Conservation (phyloP, 2,113 vertebrate species). For the Oryzias javanicus region DNA sequence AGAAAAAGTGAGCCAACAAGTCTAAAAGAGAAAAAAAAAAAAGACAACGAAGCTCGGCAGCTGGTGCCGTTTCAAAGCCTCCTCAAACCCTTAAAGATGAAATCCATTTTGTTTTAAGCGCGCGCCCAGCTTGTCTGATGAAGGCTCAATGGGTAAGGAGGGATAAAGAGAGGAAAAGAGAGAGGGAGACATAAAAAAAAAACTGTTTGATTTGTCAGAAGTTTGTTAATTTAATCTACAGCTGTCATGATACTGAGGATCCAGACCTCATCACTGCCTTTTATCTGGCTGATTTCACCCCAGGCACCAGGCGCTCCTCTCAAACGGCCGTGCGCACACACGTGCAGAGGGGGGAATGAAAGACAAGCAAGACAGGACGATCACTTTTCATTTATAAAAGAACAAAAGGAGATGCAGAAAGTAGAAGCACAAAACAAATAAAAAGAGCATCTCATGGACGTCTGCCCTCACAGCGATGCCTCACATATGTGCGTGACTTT, state of each 20-base stretch:
- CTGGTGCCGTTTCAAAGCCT: slow-evolving; percentile 93
- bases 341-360: slow-evolving; percentile 31
- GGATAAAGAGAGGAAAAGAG: slow-evolving; percentile 61
- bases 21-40: slow-evolving; percentile 73
- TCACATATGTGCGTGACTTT: slow-evolving; percentile 21
- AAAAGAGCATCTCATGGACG: slow-evolving; percentile 22
- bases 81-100: slow-evolving; percentile 91
- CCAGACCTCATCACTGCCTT: slow-evolving; percentile 85
- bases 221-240: slow-evolving; percentile 99
- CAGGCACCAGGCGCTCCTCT: slow-evolving; percentile 77
- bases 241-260: slow-evolving; percentile 96
- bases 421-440: slow-evolving; percentile 23
- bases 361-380: slow-evolving; percentile 27
- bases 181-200: slow-evolving; percentile 73
- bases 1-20: slow-evolving; percentile 83
- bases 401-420: slow-evolving; percentile 43
- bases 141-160: slow-evolving; percentile 88
- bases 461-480: slow-evolving; percentile 23
- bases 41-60: slow-evolving; percentile 73
- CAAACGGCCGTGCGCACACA: slow-evolving; percentile 39
- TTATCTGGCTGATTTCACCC: slow-evolving; percentile 90
- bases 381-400: slow-evolving; percentile 45
- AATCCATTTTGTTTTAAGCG: slow-evolving; percentile 98
- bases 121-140: slow-evolving; percentile 83
- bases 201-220: slow-evolving; percentile 98